phyloP scores from a whole-genome alignment of 2,113 vertebrate genomes.

The Stictonetta naevosa region DNA sequence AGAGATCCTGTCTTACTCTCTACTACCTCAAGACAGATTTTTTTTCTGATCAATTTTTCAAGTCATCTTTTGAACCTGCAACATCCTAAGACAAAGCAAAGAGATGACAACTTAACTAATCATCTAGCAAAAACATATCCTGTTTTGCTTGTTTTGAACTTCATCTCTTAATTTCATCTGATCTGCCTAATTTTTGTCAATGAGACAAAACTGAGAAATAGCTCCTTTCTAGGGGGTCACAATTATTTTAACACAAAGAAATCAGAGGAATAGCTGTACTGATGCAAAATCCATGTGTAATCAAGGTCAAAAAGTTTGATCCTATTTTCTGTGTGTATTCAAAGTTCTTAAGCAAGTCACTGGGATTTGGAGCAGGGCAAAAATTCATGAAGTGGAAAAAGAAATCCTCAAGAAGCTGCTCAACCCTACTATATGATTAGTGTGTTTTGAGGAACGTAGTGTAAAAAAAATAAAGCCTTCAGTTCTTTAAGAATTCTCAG shows the following conservation, averaged over 20 bases:
- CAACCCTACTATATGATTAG: fast-evolving
- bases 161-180: not conserved
- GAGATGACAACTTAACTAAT: not conserved
- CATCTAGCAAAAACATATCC: not conserved
- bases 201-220: not conserved
- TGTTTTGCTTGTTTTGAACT: not conserved
- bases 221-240: not conserved
- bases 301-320: not conserved
- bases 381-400: not conserved
- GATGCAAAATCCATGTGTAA: not conserved
- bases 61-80: not conserved
- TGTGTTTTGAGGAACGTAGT: not conserved
- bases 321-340: not conserved
- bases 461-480: not conserved
- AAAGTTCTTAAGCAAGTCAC: not conserved
- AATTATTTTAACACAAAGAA: not conserved
- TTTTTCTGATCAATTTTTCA: not conserved
- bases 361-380: not conserved
- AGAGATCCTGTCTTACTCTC: not conserved
- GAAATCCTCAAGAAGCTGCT: not conserved
- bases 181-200: not conserved
- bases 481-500: not conserved
- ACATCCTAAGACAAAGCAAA: not conserved
- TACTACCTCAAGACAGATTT: not conserved
- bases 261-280: not conserved